Percentiles rank a stretch among this genome's conserved stretches.
Evolutionary conservation across 1,140 invertebrate species (phyloP).

Genomic region (Drosophila tropicalis): DNA sequence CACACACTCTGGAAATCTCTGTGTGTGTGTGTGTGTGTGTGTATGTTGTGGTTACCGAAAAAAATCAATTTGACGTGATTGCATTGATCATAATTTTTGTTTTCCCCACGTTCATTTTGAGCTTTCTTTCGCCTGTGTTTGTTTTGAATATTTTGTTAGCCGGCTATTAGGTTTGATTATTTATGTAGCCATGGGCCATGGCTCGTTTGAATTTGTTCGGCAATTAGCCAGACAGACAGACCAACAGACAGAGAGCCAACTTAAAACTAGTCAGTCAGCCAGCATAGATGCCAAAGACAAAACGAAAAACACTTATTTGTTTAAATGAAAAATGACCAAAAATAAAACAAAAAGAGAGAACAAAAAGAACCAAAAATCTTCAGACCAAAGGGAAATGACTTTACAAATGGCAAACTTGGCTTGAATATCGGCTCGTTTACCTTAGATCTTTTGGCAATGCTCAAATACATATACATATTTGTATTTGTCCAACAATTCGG

Average conservation of each 20-base stretch:
- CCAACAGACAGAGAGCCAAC: background rate
- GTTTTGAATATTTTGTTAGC: conserved; percentile 18
- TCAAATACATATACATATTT: conserved; percentile 11
- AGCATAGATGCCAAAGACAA: conserved; percentile 4
- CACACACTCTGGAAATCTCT: background rate
- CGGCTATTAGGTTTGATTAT: conserved; percentile 21
- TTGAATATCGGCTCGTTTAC: background rate
- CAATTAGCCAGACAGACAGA: conserved; percentile 11
- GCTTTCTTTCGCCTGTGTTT: conserved; percentile 16
- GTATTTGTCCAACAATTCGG: conserved; percentile 10
- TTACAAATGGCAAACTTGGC: conserved; percentile 17
- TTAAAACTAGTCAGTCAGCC: background rate
- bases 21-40: background rate
- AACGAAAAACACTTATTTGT: conserved; percentile 13
- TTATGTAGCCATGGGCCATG: conserved; percentile 21
- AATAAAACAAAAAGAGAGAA: background rate
- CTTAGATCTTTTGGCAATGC: conserved; percentile 14
- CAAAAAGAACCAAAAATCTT: background rate
- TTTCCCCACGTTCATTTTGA: conserved; percentile 12
- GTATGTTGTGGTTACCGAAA: conserved; percentile 19
- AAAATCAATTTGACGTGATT: conserved; percentile 39
- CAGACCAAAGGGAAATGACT: background rate
- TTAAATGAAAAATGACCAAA: conserved; percentile 20
- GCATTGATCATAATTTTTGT: conserved; percentile 39
- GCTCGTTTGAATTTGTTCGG: conserved; percentile 22